Percentiles rank a stretch among this genome's conserved stretches.
phyloP scores from a whole-genome alignment of 2,888 invertebrate genomes.

The Lithosia quadra region DNA sequence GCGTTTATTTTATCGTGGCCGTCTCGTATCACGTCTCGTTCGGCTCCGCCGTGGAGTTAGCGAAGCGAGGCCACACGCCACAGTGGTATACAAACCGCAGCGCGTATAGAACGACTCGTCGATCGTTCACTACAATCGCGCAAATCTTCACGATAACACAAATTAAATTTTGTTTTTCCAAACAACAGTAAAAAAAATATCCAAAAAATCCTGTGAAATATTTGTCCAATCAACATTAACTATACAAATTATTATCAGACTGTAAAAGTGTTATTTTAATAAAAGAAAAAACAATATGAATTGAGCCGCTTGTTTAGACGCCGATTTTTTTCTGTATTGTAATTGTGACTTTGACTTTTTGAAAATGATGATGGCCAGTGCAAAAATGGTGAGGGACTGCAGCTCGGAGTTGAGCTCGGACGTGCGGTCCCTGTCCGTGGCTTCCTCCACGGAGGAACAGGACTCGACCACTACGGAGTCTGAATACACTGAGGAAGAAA shows the following conservation, averaged over 20 bases:
- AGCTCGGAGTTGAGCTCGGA: constrained; percentile 84
- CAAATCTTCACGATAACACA: constrained; percentile 61
- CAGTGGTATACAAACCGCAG: constrained; percentile 71
- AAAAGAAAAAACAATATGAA: constrained; percentile 44
- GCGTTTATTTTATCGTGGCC: constrained; percentile 57
- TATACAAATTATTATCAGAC: constrained; percentile 16
- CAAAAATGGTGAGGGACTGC: constrained; percentile 84
- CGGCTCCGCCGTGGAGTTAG: constrained; percentile 34
- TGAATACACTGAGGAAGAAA: constrained; percentile 86
- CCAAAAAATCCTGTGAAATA: neutral
- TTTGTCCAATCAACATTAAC: constrained; percentile 2
- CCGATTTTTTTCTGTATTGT: constrained; percentile 18
- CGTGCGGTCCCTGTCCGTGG: constrained; percentile 81
- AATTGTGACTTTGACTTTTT: constrained; percentile 43
- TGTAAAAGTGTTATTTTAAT: constrained; percentile 41
- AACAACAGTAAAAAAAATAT: neutral
- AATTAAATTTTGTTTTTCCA: constrained; percentile 34
- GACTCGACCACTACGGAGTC: constrained; percentile 86
- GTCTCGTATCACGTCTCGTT: constrained; percentile 49
- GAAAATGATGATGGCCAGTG: constrained; percentile 86
- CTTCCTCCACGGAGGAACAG: constrained; percentile 86
- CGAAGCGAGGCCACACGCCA: constrained; percentile 24
- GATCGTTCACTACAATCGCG: constrained; percentile 58
- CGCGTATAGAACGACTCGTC: constrained; percentile 63
- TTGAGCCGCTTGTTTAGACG: constrained; percentile 37